phyloP scores from a whole-genome alignment of 1,140 invertebrate species.

The Drosophila ironensis region DNA sequence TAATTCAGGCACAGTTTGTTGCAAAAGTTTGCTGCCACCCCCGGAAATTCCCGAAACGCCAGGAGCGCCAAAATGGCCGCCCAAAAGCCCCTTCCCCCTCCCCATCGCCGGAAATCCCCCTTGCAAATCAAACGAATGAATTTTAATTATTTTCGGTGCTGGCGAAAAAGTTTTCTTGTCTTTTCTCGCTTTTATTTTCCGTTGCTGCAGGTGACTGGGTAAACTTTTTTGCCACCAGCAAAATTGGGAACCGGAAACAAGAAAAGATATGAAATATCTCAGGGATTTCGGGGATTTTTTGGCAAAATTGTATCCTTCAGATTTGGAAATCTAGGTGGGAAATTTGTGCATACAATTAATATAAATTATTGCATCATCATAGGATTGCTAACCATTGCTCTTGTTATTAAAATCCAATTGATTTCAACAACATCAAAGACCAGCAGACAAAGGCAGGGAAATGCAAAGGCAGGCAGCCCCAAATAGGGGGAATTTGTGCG shows the following conservation, averaged over 20 bases:
- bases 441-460: neutral
- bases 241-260: constrained; percentile 5
- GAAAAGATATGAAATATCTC: neutral
- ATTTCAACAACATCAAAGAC: neutral
- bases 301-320: too few relatives aligned
- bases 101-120: neutral
- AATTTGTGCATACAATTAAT: too few relatives aligned
- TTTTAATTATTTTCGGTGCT: constrained; percentile 75
- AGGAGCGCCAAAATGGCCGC: constrained; percentile 51
- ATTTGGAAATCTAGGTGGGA: too few relatives aligned
- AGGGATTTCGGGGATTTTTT: too few relatives aligned
- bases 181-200: constrained; percentile 4
- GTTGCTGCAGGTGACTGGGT: constrained; percentile 1
- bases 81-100: constrained; percentile 12
- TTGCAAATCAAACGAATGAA: constrained; percentile 74
- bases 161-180: constrained; percentile 11
- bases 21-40: constrained; percentile 47
- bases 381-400: too few relatives aligned
- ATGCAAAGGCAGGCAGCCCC: neutral
- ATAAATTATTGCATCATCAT: too few relatives aligned
- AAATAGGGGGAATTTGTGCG: constrained; percentile 14
- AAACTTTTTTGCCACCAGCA: constrained; percentile 23
- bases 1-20: constrained; percentile 75
- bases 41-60: neutral
- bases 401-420: neutral